Evolutionary conservation across 2,797 vertebrate species (phyloP).

Genomic region (Bucorvus abyssinicus): DNA sequence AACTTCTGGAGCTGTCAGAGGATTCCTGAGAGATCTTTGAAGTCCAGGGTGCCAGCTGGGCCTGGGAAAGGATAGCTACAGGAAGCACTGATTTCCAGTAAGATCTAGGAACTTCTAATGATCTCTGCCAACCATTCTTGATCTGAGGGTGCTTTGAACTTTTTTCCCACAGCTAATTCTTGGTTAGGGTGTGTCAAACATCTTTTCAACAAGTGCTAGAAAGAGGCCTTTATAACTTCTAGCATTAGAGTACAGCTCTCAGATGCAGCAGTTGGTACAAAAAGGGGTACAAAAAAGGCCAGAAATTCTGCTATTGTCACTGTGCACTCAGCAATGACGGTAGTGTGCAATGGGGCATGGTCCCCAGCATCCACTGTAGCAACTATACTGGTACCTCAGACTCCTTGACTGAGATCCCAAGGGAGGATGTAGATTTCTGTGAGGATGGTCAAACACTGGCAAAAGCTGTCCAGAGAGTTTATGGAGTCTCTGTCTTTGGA

Average conservation of each 20-base stretch:
- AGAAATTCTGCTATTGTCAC: background rate
- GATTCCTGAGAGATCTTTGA: background rate
- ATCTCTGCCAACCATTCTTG: background rate
- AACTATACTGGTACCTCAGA: background rate
- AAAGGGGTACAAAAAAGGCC: background rate
- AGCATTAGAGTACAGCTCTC: background rate
- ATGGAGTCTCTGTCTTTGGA: background rate
- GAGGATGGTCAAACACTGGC: background rate
- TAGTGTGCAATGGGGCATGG: rapidly evolving
- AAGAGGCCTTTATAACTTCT: background rate
- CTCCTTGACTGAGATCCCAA: background rate
- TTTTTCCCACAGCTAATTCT: background rate
- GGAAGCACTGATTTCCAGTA: background rate
- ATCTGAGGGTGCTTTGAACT: background rate
- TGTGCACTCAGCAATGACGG: background rate
- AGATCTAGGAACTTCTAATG: background rate
- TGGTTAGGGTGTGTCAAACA: background rate
- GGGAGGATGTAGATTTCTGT: background rate
- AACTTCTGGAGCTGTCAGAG: background rate
- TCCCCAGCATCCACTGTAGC: background rate
- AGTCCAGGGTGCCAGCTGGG: background rate
- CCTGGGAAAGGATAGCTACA: background rate
- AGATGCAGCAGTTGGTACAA: background rate
- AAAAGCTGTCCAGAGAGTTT: background rate
- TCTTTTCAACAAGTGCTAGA: background rate